phyloP scores from a whole-genome alignment of 1,140 invertebrate species.

The Drosophila rhopaloa region DNA sequence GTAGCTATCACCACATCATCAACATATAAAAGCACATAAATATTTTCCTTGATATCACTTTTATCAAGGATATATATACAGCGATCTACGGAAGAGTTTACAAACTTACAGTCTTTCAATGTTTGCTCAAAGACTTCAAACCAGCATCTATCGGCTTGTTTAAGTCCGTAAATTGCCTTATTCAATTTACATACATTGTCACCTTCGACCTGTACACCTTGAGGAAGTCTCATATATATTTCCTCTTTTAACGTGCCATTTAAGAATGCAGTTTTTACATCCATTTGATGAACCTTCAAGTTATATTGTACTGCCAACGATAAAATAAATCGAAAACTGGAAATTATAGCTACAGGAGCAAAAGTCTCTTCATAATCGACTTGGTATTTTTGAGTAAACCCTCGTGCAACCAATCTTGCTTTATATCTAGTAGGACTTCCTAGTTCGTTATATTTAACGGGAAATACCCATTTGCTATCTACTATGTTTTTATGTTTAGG shows the following conservation, averaged over 20 bases:
- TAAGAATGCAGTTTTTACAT: constrained; percentile 80
- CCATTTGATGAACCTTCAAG: constrained; percentile 72
- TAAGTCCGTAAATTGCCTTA: constrained; percentile 84
- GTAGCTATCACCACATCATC: not conserved
- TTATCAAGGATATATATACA: constrained; percentile 4
- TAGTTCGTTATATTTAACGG: constrained; percentile 20
- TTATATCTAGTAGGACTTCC: constrained; percentile 33
- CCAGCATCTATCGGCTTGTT: constrained; percentile 81
- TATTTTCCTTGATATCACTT: too few species aligned
- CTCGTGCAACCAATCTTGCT: too few species aligned
- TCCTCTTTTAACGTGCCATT: constrained; percentile 82
- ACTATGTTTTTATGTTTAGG: constrained; percentile 19
- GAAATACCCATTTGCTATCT: constrained; percentile 24
- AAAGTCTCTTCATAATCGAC: too few species aligned
- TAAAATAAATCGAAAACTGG: constrained; percentile 3
- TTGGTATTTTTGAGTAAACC: too few species aligned
- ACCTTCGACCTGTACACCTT: constrained; percentile 60
- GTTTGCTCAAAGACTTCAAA: constrained; percentile 30
- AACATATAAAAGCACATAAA: too few species aligned
- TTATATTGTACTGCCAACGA: constrained; percentile 50
- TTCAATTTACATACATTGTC: constrained; percentile 74
- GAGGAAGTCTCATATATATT: constrained; percentile 81
- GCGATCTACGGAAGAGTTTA: not conserved
- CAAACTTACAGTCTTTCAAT: not conserved
- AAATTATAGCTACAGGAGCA: too few species aligned